These are phyloP conservation scores for Lethocerus indicus DNA, from an alignment of 1,140 invertebrate genomes.

Conservation along the genomic window DNA sequence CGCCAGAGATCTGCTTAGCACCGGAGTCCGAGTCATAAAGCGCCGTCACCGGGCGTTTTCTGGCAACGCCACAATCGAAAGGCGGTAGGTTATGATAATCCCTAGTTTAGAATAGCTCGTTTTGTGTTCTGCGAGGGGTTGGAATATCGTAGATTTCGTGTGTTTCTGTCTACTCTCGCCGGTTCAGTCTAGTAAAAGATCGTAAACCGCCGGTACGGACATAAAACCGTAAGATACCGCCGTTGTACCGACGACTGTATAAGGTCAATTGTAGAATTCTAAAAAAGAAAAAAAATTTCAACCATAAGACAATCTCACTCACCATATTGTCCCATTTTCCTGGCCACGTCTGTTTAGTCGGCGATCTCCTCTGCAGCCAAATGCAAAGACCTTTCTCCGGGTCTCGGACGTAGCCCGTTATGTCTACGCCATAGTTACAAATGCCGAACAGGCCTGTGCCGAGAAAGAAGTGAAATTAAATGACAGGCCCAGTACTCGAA, in stretches of 20 bases:
- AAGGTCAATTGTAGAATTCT: background rate
- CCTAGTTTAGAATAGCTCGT: too few relatives aligned
- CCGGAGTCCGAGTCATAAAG: too few relatives aligned
- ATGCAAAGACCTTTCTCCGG: slow-evolving; percentile 70
- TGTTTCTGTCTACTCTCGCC: background rate
- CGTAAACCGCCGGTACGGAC: background rate
- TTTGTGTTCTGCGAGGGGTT: background rate
- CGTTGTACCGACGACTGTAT: background rate
- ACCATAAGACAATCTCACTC: slow-evolving; percentile 8
- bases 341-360: slow-evolving; percentile 87
- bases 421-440: slow-evolving; percentile 83
- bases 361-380: slow-evolving; percentile 81
- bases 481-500: too few relatives aligned
- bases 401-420: slow-evolving; percentile 80
- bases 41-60: too few relatives aligned
- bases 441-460: slow-evolving; percentile 67
- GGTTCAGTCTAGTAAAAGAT: background rate
- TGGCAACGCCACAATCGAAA: too few relatives aligned
- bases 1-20: too few relatives aligned
- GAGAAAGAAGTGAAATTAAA: slow-evolving; percentile 12
- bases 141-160: background rate
- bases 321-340: slow-evolving; percentile 91
- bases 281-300: background rate
- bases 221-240: background rate
- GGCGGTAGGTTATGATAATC: too few relatives aligned